Evolutionary conservation across 2,797 vertebrate species (phyloP).

Genomic region (Chelonia mydas): DNA sequence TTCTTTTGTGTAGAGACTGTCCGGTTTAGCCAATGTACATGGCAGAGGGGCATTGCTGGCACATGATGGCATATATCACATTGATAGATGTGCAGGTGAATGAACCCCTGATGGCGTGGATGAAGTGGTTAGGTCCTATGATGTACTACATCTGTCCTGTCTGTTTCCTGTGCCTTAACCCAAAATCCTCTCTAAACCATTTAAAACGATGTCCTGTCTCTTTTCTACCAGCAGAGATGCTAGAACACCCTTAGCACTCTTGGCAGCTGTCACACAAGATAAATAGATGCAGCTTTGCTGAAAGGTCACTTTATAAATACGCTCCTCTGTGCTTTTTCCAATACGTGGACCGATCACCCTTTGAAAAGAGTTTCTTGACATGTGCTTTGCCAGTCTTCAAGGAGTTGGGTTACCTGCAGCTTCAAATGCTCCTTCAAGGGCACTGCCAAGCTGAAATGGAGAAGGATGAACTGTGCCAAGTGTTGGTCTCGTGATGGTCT

Average conservation of each 20-base stretch:
- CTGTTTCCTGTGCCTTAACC: neutral
- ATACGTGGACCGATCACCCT: slow-evolving; percentile 44
- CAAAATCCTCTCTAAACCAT: neutral
- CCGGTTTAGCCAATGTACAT: no score
- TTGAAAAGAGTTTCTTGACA: slow-evolving; percentile 38
- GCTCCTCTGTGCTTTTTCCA: slow-evolving; percentile 24
- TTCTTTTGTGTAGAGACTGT: no score
- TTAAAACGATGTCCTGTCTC: neutral
- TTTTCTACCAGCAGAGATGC: neutral
- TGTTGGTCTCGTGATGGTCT: rapidly evolving
- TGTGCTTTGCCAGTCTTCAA: neutral
- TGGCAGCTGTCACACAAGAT: neutral
- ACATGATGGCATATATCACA: no score
- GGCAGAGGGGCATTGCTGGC: no score
- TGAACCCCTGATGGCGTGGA: no score
- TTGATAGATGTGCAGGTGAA: no score
- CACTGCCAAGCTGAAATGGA: slow-evolving; percentile 22
- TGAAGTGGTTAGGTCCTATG: no score
- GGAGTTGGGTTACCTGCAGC: slow-evolving; percentile 61
- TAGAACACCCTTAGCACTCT: neutral
- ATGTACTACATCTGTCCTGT: neutral
- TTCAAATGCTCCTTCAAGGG: neutral
- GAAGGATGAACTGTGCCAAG: neutral
- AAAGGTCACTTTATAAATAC: slow-evolving; percentile 74
- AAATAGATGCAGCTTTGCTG: neutral